Evolutionary conservation across 2,113 vertebrate species (phyloP), one percentile per base, ranked within the genome.

Genomic region (Meleagris gallopavo): DNA sequence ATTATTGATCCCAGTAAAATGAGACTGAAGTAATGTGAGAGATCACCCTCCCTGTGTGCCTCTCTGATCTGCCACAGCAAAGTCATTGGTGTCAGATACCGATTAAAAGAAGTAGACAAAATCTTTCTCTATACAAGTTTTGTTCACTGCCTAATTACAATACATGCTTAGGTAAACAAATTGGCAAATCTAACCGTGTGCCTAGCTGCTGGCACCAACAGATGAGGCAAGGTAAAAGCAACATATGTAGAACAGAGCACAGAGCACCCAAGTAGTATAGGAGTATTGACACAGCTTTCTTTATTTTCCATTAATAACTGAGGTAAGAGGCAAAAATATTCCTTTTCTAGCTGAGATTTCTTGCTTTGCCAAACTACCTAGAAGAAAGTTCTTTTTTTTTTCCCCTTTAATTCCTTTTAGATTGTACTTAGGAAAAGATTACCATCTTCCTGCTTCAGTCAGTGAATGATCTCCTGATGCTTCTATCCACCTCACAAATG

Each of bases 11-110:
- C 13, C 32, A 62, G 72, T 34, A 78, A 90, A 61, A 30, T 13
- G 5, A 7, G 45, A 73, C 27, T 62, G 0, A 0, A 24, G 10
- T 8, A 58, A 17, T 11, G 19, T 20, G 41, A 83, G 8, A 21
- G 8, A 21, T 64, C 46, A 74, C 5, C 21, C 1, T 0, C 24
- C 17, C 40, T 30, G 18, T 30, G 58, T 0, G 0, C 4, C 43
- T 11, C 20, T 73, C 40, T 69, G 30, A 62, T 48, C 30, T 67
- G 4, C 6, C 0, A 32, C 4, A 69, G 43, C 40, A 86, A 30
- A 62, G 22, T 55, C 60, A 86, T 13, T 36, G 19, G 2, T 40
- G 24, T 45, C 22, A 73, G 54, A 16, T 45, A 27, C 16, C 0
- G 0, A 13, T 69, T 57, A 57, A 67, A 78, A 57, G 65, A 64